Conservation (phyloP, 2,113 vertebrate genomes). For the Pteropus alecto region DNA sequence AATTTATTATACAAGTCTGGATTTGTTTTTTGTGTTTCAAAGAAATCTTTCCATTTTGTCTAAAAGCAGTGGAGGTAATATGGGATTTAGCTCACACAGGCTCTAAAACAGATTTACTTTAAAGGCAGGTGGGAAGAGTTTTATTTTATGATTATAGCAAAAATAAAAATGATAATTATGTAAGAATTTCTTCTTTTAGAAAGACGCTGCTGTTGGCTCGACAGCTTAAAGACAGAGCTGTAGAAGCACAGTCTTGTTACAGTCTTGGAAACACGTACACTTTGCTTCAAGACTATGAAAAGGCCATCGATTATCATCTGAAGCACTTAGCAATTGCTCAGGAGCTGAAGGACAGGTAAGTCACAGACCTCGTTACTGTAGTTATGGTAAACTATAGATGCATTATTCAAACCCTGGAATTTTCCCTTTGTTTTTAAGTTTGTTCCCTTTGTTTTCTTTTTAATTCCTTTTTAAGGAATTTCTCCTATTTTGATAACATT, state of each 20-base stretch:
- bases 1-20: background rate
- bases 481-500: background rate
- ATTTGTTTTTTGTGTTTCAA: background rate
- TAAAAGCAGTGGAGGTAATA: background rate
- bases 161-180: background rate
- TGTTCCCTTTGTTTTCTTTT: background rate
- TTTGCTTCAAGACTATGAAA: constrained; percentile 95
- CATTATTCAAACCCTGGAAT: background rate
- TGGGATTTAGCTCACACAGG: background rate
- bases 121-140: background rate
- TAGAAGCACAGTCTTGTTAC: constrained; percentile 98
- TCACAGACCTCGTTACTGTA: background rate
- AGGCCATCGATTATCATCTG: constrained; percentile 95
- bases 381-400: background rate
- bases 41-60: background rate
- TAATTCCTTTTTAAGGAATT: background rate
- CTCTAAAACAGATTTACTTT: background rate
- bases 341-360: constrained; percentile 93
- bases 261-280: constrained; percentile 97
- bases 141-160: background rate
- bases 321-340: constrained; percentile 97
- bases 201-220: constrained; percentile 93
- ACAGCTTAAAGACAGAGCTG: constrained; percentile 93
- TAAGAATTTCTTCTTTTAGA: constrained; percentile 79
- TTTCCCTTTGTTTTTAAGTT: background rate